Base-by-base conservation (phyloP, 2,888 invertebrate species). In the Cheilosia grossa region DNA sequence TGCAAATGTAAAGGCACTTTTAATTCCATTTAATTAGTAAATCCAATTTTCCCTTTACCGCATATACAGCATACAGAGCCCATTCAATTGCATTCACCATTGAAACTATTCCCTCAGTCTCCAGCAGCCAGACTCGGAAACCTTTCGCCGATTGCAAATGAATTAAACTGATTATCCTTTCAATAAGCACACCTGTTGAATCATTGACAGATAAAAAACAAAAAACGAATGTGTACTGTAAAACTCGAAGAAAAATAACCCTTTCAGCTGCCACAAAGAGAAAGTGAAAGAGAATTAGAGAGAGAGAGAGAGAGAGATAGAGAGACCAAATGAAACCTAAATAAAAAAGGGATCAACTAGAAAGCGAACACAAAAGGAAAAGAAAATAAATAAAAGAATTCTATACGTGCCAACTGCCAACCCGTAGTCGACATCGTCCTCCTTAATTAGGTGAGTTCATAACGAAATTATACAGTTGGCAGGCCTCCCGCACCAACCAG, bases 391-490 rank as follows among this genome's bases (percentile, higher is more conserved):
- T 10, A 53, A 66, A 67, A 74, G 51, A 69, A 70, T 64, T 58
- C 51, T 73, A 72, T 70, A 72, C 69, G 67, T 37, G 13, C 37
- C 37, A 13, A 30, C 30, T 69, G 79, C 79, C 69, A 69, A 73
- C 67, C 64, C 69, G 47, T 54, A 59, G 49, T 77, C 42, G 53
- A 74, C 79, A 80, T 61, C 37, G 4, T 37, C 37, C 13, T 37
- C 56, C 83, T 66, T 85, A 85, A 85, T 85, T 85, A 85, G 74
- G 80, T 80, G 75, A 80, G 83, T 69, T 75, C 75, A 85, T 85
- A 80, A 85, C 53, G 61, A 75, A 80, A 81, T 85, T 85, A 85
- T 85, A 80, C 83, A 85, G 73, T 82, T 80, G 63, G 80, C 56
- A 66, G 75, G 70, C 44, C 53, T 74, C 49, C 44, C n/a, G 30